Conservation (phyloP, 2,113 vertebrate genomes). For the Eublepharis macularius region DNA sequence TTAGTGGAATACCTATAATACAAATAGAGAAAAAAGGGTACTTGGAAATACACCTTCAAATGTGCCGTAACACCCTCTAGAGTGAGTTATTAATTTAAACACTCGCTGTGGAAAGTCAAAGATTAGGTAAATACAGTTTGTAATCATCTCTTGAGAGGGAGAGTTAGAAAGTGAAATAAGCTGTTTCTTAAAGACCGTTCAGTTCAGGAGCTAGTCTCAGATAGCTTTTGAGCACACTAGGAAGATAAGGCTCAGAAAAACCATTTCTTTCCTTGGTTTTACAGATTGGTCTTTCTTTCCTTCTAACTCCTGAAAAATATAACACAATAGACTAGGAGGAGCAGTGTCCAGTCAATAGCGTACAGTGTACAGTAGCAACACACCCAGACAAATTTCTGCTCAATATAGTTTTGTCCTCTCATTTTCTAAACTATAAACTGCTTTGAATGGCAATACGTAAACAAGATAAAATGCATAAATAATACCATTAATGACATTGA, state of each 20-base stretch:
- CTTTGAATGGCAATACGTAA: no score
- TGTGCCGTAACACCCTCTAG: background rate
- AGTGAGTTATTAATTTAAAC: conserved; percentile 9
- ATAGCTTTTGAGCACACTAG: conserved; percentile 1
- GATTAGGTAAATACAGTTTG: conserved; percentile 26
- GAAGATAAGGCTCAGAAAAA: conserved; percentile 21
- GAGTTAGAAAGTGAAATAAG: conserved; percentile 52
- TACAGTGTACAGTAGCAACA: no score
- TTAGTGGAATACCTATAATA: background rate
- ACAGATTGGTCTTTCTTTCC: background rate
- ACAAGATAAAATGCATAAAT: no score
- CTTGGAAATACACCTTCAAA: no score
- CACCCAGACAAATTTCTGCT: no score
- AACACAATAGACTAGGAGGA: no score
- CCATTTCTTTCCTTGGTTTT: conserved; percentile 20
- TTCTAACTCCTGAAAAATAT: background rate
- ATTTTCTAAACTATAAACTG: no score
- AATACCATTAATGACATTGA: no score
- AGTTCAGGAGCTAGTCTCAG: conserved; percentile 25
- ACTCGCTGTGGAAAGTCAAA: conserved; percentile 21
- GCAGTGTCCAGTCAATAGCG: no score
- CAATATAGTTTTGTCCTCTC: no score
- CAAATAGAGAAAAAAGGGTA: background rate
- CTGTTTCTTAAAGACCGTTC: background rate
- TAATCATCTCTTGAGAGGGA: conserved; percentile 39